Percentiles rank a stretch among this genome's conserved stretches.
phyloP scores from a whole-genome alignment of 2,113 vertebrate genomes.

The Lasiurus cinereus region DNA sequence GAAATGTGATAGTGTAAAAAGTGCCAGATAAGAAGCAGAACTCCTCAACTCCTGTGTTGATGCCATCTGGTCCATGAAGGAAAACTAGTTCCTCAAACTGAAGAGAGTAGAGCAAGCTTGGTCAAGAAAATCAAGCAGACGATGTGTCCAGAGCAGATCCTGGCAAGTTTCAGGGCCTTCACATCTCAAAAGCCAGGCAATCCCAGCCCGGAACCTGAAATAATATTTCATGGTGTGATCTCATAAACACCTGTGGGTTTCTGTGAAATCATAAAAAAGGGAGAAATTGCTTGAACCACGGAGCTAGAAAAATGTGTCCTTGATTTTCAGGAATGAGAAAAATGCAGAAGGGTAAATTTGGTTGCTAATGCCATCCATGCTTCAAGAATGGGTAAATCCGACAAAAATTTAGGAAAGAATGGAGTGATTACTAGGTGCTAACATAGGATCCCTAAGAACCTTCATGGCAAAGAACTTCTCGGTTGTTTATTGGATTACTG shows the following conservation, averaged over 20 bases:
- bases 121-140: background rate
- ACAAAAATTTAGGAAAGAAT: constrained; percentile 3
- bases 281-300: background rate
- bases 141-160: background rate
- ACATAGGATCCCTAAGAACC: background rate
- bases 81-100: constrained; percentile 42
- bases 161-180: background rate
- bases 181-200: background rate
- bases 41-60: background rate
- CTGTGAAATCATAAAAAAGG: background rate
- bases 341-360: background rate
- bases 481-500: background rate
- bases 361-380: background rate
- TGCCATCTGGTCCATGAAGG: background rate
- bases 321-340: background rate
- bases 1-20: background rate
- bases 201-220: background rate
- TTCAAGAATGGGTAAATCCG: background rate
- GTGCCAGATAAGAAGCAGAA: background rate
- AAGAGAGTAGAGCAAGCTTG: background rate
- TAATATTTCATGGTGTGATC: background rate
- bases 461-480: background rate
- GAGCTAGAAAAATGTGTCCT: background rate
- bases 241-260: background rate
- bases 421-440: background rate